These are phyloP conservation scores for Catocala sponsa DNA, from an alignment of 2,888 invertebrate genomes.

Conservation along the genomic window DNA sequence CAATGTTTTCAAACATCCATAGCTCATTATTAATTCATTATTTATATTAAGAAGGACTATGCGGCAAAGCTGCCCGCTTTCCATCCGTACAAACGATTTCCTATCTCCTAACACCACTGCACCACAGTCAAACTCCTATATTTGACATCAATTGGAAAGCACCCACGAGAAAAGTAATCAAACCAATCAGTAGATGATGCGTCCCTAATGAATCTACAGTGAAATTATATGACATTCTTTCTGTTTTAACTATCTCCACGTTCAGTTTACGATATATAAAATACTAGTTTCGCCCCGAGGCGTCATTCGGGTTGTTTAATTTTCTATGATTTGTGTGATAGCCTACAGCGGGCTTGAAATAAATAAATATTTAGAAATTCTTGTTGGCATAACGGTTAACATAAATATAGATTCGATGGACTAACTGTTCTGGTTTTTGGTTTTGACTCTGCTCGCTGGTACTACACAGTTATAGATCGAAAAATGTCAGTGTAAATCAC, in stretches of 20 bases:
- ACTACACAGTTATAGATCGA: no score
- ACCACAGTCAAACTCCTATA: no score
- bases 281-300: conserved; percentile 11
- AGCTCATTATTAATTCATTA: no score
- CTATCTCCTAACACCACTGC: no score
- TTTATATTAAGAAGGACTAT: no score
- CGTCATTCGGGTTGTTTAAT: conserved; percentile 9
- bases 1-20: no score
- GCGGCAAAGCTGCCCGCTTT: no score
- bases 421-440: background rate
- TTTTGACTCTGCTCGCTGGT: no score
- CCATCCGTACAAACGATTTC: no score
- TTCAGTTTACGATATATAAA: conserved; percentile 1
- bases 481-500: no score
- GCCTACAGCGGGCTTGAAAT: background rate
- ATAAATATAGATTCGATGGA: background rate
- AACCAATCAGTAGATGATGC: conserved; percentile 4
- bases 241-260: conserved; percentile 7
- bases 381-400: background rate
- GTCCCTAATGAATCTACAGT: conserved; percentile 1
- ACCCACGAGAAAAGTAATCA: background rate
- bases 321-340: conserved; percentile 19
- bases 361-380: conserved; percentile 8
- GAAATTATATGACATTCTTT: conserved; percentile 5
- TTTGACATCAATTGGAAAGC: background rate